Conservation (phyloP, 2,797 vertebrate genomes). For the Triplophysa yarkandensis region DNA sequence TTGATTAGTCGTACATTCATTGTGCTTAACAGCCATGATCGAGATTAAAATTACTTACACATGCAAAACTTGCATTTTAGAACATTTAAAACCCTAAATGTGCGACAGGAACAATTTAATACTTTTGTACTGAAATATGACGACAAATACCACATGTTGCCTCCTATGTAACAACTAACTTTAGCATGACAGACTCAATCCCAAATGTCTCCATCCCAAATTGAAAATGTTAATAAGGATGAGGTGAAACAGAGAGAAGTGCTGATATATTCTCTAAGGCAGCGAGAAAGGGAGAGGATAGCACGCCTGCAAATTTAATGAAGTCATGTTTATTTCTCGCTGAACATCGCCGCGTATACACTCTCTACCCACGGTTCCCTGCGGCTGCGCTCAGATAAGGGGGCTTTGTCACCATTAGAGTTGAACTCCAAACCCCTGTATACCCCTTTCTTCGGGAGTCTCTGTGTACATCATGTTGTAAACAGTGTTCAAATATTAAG, state of each 20-base stretch:
- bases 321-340: constrained; percentile 46
- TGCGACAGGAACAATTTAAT: too few relatives aligned
- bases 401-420: constrained; percentile 26
- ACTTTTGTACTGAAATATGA: too few relatives aligned
- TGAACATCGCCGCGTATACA: constrained; percentile 9
- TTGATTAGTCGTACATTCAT: background rate
- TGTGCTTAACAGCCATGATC: background rate
- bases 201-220: background rate
- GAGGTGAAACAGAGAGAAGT: constrained; percentile 4
- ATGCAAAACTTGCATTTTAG: too few relatives aligned
- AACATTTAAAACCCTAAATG: too few relatives aligned
- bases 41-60: background rate
- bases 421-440: constrained; percentile 21
- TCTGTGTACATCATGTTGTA: constrained; percentile 17
- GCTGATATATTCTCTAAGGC: constrained; percentile 21
- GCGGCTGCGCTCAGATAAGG: constrained; percentile 19
- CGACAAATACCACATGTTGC: too few relatives aligned
- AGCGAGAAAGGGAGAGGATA: constrained; percentile 34
- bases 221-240: background rate
- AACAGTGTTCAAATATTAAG: constrained; percentile 41
- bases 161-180: background rate
- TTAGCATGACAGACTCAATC: background rate
- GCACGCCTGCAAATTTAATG: constrained; percentile 55
- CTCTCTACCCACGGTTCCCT: constrained; percentile 43
- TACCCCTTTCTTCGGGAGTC: constrained; percentile 7